These are phyloP conservation scores for Dicrostonyx torquatus DNA, from an alignment of 2,797 vertebrate species.

Conservation along the genomic window DNA sequence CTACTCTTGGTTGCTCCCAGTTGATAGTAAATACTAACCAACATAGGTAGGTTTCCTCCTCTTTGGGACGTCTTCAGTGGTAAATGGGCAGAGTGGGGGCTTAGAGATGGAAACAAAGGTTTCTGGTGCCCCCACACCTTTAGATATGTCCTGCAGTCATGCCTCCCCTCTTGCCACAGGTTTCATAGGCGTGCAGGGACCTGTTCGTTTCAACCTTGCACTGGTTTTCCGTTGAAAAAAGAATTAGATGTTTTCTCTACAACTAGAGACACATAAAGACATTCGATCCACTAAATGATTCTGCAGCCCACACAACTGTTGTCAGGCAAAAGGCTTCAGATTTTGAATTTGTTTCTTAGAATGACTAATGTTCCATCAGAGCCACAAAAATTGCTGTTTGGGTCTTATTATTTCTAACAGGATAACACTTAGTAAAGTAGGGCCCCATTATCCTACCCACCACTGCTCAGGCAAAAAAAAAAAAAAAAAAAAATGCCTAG, in stretches of 20 bases:
- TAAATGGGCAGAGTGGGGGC: rapidly evolving
- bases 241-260: not conserved
- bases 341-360: conserved; percentile 44
- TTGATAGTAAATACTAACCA: not conserved
- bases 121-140: not conserved
- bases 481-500: not conserved
- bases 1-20: not conserved
- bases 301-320: not conserved
- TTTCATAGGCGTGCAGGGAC: rapidly evolving
- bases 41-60: not conserved
- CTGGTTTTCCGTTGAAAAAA: conserved; percentile 24
- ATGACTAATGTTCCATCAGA: conserved; percentile 22
- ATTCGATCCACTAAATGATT: conserved; percentile 26
- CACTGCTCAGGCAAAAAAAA: conserved; percentile 49
- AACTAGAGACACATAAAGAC: not conserved
- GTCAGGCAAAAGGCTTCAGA: not conserved
- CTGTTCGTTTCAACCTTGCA: not conserved
- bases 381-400: conserved; percentile 1
- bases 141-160: not conserved
- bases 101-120: not conserved
- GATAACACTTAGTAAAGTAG: not conserved
- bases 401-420: conserved; percentile 34
- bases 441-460: conserved; percentile 26
- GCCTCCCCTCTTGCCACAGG: no score
- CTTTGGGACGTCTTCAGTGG: not conserved